Conservation (phyloP, 1,140 invertebrate species). For the Carcinoscorpius rotundicauda region DNA sequence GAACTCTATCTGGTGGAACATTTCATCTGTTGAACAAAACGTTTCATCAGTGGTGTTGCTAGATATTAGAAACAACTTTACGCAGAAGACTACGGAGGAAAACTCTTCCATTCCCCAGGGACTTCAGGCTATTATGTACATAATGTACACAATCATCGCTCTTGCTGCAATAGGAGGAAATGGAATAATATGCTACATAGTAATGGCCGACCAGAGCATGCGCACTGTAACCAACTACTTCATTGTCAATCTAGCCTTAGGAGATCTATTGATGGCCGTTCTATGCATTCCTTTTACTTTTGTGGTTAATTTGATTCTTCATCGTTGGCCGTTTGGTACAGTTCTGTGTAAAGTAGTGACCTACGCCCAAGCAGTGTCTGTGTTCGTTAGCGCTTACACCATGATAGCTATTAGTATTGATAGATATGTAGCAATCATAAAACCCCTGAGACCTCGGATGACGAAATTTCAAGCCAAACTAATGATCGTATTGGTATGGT, state of each 20-base stretch:
- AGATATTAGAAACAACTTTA: too few species aligned
- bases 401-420: slow-evolving; percentile 73
- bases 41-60: too few species aligned
- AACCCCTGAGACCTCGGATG: slow-evolving; percentile 65
- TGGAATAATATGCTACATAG: slow-evolving; percentile 66
- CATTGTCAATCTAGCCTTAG: slow-evolving; percentile 57
- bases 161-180: slow-evolving; percentile 62
- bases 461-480: slow-evolving; percentile 54
- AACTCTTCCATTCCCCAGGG: slow-evolving; percentile 10
- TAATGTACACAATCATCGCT: slow-evolving; percentile 60
- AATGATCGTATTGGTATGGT: slow-evolving; percentile 61
- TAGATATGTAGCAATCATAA: slow-evolving; percentile 77
- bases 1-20: too few species aligned
- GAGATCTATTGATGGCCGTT: slow-evolving; percentile 69
- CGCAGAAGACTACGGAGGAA: not conserved
- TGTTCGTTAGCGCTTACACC: slow-evolving; percentile 63
- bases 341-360: slow-evolving; percentile 61
- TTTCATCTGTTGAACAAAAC: too few species aligned
- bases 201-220: slow-evolving; percentile 61
- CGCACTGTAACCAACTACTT: slow-evolving; percentile 77
- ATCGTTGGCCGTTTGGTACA: slow-evolving; percentile 70
- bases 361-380: slow-evolving; percentile 42
- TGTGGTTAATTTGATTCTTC: slow-evolving; percentile 53
- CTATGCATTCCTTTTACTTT: slow-evolving; percentile 80
- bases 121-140: slow-evolving; percentile 41